Evolutionary conservation across 2,113 vertebrate genomes (phyloP).

Genomic region (Enhydra lutris): DNA sequence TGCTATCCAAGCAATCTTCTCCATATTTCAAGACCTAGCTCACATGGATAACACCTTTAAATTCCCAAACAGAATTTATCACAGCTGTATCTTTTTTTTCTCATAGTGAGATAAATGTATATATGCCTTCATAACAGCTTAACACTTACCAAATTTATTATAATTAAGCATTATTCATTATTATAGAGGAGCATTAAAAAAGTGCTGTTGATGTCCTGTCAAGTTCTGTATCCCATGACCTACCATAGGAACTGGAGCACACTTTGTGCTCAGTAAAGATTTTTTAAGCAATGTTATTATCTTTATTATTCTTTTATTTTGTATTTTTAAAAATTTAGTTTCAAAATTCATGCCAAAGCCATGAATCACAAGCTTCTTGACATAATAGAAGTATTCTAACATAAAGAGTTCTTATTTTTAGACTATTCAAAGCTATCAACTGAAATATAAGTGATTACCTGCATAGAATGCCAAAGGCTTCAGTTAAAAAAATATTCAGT

Average conservation of each 20-base stretch:
- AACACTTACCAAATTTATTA: neutral
- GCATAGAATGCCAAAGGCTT: constrained; percentile 50
- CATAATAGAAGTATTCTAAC: neutral
- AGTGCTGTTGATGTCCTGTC: neutral
- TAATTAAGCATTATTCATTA: neutral
- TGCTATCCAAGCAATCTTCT: neutral
- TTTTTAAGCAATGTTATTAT: neutral
- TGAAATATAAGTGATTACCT: constrained; percentile 69
- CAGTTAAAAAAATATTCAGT: constrained; percentile 57
- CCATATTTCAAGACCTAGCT: neutral
- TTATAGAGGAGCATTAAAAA: neutral
- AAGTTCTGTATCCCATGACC: neutral
- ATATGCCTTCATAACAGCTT: neutral
- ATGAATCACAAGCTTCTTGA: neutral
- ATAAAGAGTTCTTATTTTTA: constrained; percentile 52
- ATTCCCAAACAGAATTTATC: neutral
- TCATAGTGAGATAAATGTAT: neutral
- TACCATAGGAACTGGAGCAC: neutral
- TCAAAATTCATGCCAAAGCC: neutral
- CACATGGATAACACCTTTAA: neutral
- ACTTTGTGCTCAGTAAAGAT: neutral
- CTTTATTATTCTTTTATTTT: neutral
- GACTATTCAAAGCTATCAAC: constrained; percentile 40
- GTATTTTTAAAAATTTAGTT: neutral
- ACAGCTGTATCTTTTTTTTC: neutral